phyloP scores from a whole-genome alignment of 1,140 invertebrate genomes.

The Drosophila subpulchrella region DNA sequence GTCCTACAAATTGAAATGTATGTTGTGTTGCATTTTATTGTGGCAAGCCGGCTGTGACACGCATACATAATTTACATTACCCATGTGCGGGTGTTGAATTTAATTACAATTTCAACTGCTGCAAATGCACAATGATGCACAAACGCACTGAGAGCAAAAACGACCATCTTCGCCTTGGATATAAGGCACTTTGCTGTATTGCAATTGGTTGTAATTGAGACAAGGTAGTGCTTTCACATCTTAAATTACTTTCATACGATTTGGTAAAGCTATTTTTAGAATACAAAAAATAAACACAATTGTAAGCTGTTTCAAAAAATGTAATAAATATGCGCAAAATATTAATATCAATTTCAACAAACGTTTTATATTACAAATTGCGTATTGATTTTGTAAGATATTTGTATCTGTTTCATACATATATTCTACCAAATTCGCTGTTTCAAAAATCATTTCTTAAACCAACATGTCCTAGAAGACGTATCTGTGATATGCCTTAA shows the following conservation, averaged over 20 bases:
- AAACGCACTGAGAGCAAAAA: constrained; percentile 24
- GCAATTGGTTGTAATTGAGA: neutral
- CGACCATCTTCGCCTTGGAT: neutral
- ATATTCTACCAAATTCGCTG: too few species aligned
- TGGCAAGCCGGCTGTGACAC: constrained; percentile 38
- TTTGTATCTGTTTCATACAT: too few species aligned
- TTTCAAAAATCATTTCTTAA: neutral
- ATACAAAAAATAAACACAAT: too few species aligned
- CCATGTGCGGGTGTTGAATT: constrained; percentile 61
- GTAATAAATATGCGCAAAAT: too few species aligned
- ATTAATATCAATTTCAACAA: too few species aligned
- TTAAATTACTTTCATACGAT: too few species aligned
- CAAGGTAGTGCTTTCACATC: too few species aligned
- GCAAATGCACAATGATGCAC: constrained; percentile 46
- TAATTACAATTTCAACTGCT: constrained; percentile 74
- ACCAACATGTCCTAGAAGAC: neutral
- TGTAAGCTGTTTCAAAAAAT: too few species aligned
- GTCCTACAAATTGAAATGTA: constrained; percentile 80
- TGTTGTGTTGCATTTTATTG: constrained; percentile 56
- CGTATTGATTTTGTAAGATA: too few species aligned
- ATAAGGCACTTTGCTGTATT: neutral
- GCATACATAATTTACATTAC: constrained; percentile 68
- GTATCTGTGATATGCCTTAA: neutral
- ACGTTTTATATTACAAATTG: too few species aligned
- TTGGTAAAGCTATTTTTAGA: too few species aligned